Conservation (phyloP, 2,113 vertebrate genomes). For the Neolamprologus devosi region DNA sequence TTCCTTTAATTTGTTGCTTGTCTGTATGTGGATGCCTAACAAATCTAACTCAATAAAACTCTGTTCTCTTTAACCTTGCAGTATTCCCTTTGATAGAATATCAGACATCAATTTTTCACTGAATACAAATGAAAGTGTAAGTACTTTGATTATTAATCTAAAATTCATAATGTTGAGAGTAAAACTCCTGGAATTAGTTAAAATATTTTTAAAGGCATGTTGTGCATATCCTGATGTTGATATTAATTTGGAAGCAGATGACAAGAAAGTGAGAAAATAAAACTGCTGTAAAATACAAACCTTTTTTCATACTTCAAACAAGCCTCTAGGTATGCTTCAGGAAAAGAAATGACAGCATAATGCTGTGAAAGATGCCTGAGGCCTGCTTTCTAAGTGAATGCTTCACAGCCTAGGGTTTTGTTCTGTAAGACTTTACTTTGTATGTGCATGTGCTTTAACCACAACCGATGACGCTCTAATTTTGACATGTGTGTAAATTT, state of each 20-base stretch:
- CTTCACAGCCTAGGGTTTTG: not conserved
- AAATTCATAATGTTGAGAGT: not conserved
- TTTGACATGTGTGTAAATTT: not conserved
- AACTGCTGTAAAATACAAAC: not conserved
- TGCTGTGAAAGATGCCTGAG: not conserved
- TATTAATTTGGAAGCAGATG: not conserved
- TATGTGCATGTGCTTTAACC: not conserved
- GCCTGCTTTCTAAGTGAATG: not conserved
- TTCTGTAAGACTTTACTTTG: not conserved
- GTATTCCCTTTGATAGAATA: constrained; percentile 99
- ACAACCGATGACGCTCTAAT: not conserved
- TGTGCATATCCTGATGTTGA: not conserved
- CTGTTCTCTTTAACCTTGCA: constrained; percentile 73
- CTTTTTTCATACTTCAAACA: not conserved
- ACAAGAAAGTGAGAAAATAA: not conserved
- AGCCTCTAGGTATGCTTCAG: not conserved
- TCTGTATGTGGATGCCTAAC: constrained; percentile 19
- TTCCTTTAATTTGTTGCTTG: not conserved
- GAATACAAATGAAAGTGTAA: constrained; percentile 98
- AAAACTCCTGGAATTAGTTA: not conserved
- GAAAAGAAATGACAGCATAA: not conserved
- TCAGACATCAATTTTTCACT: constrained; percentile 99
- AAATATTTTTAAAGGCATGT: not conserved
- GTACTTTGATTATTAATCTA: constrained; percentile 65
- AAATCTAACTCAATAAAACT: constrained; percentile 54